Conservation (phyloP, 2,113 vertebrate genomes). For the Mustela nigripes region DNA sequence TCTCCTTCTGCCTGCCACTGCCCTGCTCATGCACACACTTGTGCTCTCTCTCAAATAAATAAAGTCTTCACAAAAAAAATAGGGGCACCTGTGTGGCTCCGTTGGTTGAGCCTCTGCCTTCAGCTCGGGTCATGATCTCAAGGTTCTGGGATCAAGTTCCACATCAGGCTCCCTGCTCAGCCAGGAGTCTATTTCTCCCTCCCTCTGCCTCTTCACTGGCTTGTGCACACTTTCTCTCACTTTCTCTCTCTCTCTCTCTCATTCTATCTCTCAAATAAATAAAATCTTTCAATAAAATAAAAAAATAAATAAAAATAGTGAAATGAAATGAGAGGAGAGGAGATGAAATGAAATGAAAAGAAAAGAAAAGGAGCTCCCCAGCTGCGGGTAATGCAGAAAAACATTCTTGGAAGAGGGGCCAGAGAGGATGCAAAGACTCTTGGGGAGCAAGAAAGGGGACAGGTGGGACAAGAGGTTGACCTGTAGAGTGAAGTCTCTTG, state of each 20-base stretch:
- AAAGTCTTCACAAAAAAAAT: neutral
- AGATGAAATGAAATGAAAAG: neutral
- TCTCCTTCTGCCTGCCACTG: neutral
- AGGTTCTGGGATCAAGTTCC: too few species aligned
- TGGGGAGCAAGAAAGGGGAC: neutral
- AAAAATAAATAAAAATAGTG: neutral
- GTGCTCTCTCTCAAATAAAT: neutral
- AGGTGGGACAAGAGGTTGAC: accelerated
- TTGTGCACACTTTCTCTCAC: too few species aligned
- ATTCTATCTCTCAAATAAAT: neutral
- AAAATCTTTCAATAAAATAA: neutral
- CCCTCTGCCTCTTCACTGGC: too few species aligned
- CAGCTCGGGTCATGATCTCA: too few species aligned
- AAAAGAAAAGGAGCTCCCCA: too few species aligned
- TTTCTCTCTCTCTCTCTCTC: too few species aligned
- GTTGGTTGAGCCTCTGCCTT: too few species aligned
- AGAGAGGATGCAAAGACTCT: neutral
- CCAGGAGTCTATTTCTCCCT: too few species aligned
- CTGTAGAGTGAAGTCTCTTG: neutral
- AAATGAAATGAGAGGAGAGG: neutral
- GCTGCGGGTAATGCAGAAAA: neutral
- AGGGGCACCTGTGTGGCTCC: neutral
- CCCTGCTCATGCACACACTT: too few species aligned
- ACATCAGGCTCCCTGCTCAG: too few species aligned
- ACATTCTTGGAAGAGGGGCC: neutral